A percentile compares a stretch with the other conserved stretches of the same genome.
phyloP scores from a whole-genome alignment of 2,797 vertebrate genomes.

The Periparus ater region DNA sequence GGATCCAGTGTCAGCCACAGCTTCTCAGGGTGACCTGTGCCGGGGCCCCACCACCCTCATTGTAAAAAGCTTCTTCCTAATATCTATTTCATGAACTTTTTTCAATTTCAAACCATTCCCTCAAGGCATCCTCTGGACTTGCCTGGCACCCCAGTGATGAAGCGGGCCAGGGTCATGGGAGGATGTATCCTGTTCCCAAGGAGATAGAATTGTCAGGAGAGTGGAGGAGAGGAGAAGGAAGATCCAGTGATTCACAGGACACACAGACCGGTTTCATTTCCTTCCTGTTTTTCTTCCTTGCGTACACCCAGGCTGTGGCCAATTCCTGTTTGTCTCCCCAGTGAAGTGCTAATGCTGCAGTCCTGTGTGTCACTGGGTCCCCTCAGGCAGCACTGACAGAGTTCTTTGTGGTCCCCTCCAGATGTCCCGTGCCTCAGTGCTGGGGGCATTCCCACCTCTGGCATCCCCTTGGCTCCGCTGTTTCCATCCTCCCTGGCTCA shows the following conservation, averaged over 20 bases:
- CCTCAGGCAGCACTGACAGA: fast-evolving
- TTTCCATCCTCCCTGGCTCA: not conserved
- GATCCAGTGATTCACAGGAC: not conserved
- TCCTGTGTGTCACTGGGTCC: not conserved
- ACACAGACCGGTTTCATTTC: not conserved
- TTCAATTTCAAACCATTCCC: not conserved
- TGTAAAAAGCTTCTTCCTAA: not conserved
- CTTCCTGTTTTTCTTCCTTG: not conserved
- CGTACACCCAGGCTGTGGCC: fast-evolving
- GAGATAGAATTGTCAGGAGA: not conserved
- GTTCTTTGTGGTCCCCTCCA: not conserved
- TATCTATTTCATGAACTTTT: not conserved
- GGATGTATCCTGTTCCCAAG: not conserved
- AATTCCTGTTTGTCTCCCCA: not conserved
- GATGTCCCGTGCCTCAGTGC: not conserved
- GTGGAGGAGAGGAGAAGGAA: not conserved
- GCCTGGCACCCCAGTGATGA: fast-evolving
- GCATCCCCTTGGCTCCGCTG: fast-evolving
- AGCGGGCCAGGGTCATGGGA: not conserved
- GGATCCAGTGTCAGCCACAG: not conserved
- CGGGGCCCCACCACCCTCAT: too few relatives aligned
- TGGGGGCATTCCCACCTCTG: not conserved
- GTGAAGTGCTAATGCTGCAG: not conserved
- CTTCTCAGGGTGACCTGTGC: fast-evolving
- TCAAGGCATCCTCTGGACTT: fast-evolving